Base-by-base conservation (phyloP, 2,888 invertebrate genomes). In the Torymus aiolomorphi region DNA sequence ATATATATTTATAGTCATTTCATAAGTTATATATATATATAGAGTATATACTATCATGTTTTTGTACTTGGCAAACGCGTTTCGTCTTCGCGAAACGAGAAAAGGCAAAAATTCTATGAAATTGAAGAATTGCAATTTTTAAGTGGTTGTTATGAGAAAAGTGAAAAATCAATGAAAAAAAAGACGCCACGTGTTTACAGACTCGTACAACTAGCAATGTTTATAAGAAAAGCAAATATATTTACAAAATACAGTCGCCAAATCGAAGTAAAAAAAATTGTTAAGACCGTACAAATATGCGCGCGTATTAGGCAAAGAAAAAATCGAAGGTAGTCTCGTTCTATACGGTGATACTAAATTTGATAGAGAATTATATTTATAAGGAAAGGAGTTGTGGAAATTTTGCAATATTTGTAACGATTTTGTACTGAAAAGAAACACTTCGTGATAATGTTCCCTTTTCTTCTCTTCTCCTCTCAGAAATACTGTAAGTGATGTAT, bases 261-360 rank as follows among this genome's bases (percentile, higher is more conserved):
- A 79, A 79, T 59, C 31, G 31, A 61, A 63, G 56, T 16, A 13
- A 59, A 49, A 56, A 51, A 49, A 31, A 16, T 59, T n/a, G 56
- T 76, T 16, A 18, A 51, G 12, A 61, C 14, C 61, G 69, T 57
- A 56, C 51, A 42, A 72, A 67, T 74, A 67, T 52, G 66, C 42
- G 72, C 18, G n/a, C 59, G 11, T 76, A 66, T 80, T 76, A 57
- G 61, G 63, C 61, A 51, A 72, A 76, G 54, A 8, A 56, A 49
- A 61, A 61, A 62, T 5, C 13, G 67, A 42, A 66, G 51, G 42
- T 8, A 59, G 51, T 62, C 24, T 66, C 42, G 51, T 52, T 51
- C 65, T 63, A 13, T 16, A 61, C 54, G 56, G 82, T 84, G 77
- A 85, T 84, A 84, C 81, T 83, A 84, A 85, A 84, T 83, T 85